A percentile compares a stretch with the other conserved stretches of the same genome.
Evolutionary conservation across 1,140 invertebrate genomes (phyloP).

Genomic region (Luehdorfia chinensis): DNA sequence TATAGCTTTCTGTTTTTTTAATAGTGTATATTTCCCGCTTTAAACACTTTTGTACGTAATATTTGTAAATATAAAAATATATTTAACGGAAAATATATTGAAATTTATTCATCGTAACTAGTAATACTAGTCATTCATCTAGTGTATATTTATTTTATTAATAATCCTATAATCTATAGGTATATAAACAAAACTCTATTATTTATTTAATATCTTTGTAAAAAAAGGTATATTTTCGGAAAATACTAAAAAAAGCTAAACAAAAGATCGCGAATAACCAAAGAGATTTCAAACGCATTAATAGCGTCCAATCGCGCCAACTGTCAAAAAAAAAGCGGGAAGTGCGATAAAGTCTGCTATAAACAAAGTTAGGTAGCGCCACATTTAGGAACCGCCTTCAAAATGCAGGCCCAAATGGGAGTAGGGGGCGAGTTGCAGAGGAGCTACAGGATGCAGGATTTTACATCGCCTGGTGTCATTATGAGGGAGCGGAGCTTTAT

Average conservation of each 20-base stretch:
- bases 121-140: constrained; percentile 74
- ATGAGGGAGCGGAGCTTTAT: constrained; percentile 80
- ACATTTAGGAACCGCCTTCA: constrained; percentile 22
- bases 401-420: constrained; percentile 69
- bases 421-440: constrained; percentile 67
- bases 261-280: constrained; percentile 31
- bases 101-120: constrained; percentile 55
- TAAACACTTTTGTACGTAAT: constrained; percentile 37
- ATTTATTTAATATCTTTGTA: constrained; percentile 27
- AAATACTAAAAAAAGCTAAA: constrained; percentile 24
- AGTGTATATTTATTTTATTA: constrained; percentile 66
- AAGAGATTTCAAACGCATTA: constrained; percentile 26
- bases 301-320: constrained; percentile 3
- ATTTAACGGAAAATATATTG: constrained; percentile 41
- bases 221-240: constrained; percentile 17
- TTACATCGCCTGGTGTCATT: constrained; percentile 75
- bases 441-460: constrained; percentile 74
- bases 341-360: constrained; percentile 13
- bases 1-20: constrained; percentile 39
- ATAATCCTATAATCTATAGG: constrained; percentile 38
- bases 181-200: constrained; percentile 28
- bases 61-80: constrained; percentile 33
- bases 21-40: constrained; percentile 45
- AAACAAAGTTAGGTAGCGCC: too few relatives aligned
- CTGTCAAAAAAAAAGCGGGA: constrained; percentile 25